Evolutionary conservation across 2,797 vertebrate species (phyloP), one percentile per base, ranked within the genome.

Genomic region (Trichosurus vulpecula): DNA sequence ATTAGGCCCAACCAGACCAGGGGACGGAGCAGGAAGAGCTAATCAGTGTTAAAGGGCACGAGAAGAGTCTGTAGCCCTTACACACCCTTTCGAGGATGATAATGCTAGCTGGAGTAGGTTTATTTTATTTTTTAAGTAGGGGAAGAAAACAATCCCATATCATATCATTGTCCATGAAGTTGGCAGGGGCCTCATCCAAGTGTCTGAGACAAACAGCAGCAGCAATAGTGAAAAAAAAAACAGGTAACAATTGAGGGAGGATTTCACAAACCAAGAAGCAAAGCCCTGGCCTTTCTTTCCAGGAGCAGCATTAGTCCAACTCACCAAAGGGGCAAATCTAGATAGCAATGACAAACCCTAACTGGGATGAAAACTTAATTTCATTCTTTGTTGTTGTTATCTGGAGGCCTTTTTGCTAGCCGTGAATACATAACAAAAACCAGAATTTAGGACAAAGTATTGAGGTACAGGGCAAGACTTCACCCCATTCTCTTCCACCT

Each of bases 121-220:
- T 95, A 92, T 92, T 66, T 97, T 96, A 56, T 81, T 96, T 97
- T 96, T 97, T 6, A 10, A 52, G 95, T 95, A 96, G 3, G n/a
- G 55, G 35, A 52, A 92, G 74, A 95, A 74, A 89, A 57, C 55
- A 94, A 47, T 14, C 54, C 11, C 16, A 54, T 89, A 52, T 61
- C 0, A 0, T 2, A 22, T 41, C 90, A 93, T 52, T 58, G 74
- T 3, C 52, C 41, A 35, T 1, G 66, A 81, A 91, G 58, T 25
- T 41, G 52, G 51, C 0, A 2, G 9, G 47, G 54, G 12, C 41
- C 13, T 6, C 19, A 8, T 27, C 30, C 54, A 6, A 41, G n/a
- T 4, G 55, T 66, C 87, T 27, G 81, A 58, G 90, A 57, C 90
- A 12, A 52, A 54, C 51, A 55, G 90, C 93, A 61, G 57, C 41